Evolutionary conservation across 2,113 vertebrate species (phyloP).

Genomic region (zebrafish (Danio rerio)): DNA sequence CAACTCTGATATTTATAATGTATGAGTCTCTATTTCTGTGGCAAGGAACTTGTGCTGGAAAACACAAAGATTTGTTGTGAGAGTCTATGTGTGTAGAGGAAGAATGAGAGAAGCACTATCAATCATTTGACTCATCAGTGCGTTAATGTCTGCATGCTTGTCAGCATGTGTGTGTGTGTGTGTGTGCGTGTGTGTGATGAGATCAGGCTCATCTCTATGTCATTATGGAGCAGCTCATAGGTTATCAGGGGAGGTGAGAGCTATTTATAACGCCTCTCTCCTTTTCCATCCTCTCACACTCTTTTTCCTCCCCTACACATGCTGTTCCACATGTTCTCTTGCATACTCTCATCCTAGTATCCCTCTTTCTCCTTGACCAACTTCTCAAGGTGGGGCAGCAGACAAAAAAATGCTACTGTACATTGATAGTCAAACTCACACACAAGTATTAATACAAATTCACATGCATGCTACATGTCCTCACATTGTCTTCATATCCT

Average conservation of each 20-base stretch:
- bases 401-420: conserved; percentile 15
- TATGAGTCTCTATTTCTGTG: conserved; percentile 37
- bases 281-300: conserved; percentile 13
- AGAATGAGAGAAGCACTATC: conserved; percentile 46
- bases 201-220: conserved; percentile 52
- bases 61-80: conserved; percentile 23
- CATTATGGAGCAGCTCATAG: conserved; percentile 53
- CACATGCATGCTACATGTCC: neutral
- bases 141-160: conserved; percentile 47
- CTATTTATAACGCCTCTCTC: conserved; percentile 40
- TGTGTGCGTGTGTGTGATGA: conserved; percentile 22
- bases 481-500: neutral
- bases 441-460: neutral
- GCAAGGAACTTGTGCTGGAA: conserved; percentile 11
- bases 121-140: conserved; percentile 55
- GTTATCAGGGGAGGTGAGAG: conserved; percentile 29
- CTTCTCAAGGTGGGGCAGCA: conserved; percentile 24
- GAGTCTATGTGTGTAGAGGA: conserved; percentile 14
- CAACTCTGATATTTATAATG: conserved; percentile 54
- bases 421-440: neutral
- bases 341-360: neutral
- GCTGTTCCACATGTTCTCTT: conserved; percentile 9
- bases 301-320: conserved; percentile 9
- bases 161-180: conserved; percentile 29
- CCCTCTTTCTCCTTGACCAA: conserved; percentile 41